phyloP scores from a whole-genome alignment of 2,113 vertebrate genomes.

The Epinephelus moara region DNA sequence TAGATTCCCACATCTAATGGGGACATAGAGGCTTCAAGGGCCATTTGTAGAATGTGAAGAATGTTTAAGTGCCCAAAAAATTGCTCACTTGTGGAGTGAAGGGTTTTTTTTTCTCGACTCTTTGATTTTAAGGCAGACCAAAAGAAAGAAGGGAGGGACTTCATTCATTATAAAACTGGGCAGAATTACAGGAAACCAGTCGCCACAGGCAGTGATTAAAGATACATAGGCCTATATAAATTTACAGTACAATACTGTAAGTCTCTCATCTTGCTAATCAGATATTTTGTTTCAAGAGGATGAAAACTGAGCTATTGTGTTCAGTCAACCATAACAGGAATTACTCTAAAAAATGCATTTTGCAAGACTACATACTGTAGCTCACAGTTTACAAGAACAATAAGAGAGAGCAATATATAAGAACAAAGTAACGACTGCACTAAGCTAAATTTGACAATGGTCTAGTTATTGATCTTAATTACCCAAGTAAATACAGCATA shows the following conservation, averaged over 20 bases:
- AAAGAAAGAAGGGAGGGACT: constrained; percentile 35
- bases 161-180: constrained; percentile 9
- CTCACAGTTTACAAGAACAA: not conserved
- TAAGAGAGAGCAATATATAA: not conserved
- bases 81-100: constrained; percentile 49
- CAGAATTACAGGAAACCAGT: constrained; percentile 4
- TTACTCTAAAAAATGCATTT: no score
- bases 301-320: not conserved
- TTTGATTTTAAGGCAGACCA: constrained; percentile 47
- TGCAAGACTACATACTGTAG: not conserved
- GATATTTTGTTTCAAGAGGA: not conserved
- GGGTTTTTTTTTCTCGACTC: constrained; percentile 27
- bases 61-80: constrained; percentile 68
- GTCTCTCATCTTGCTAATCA: not conserved
- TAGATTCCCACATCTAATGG: constrained; percentile 71
- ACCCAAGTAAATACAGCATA: not conserved
- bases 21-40: constrained; percentile 58
- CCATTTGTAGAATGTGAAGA: constrained; percentile 65
- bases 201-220: constrained; percentile 1
- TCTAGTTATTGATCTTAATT: constrained; percentile 6
- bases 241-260: not conserved
- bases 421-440: not conserved
- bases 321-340: no score
- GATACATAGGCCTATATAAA: not conserved
- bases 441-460: constrained; percentile 1